Conservation (phyloP, 2,888 invertebrate species). For the Eilema sororculum region DNA sequence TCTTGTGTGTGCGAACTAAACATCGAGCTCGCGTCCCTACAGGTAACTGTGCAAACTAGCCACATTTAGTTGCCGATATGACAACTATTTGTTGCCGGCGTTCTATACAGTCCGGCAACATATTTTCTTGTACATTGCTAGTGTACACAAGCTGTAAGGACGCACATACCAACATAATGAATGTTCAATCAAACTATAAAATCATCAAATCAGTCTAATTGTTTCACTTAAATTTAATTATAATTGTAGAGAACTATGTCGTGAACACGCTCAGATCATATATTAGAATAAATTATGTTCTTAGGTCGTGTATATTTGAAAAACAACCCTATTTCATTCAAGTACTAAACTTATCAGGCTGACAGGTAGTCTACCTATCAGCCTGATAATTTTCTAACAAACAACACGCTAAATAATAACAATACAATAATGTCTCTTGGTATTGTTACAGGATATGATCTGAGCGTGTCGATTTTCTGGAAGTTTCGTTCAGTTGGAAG, state of each 20-base stretch:
- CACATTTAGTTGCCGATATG: not conserved
- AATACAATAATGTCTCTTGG: not conserved
- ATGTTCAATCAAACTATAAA: slow-evolving; percentile 53
- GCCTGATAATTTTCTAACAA: no score
- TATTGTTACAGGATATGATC: slow-evolving; percentile 24
- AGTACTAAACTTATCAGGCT: no score
- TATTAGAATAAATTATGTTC: slow-evolving; percentile 12
- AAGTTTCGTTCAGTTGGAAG: slow-evolving; percentile 24
- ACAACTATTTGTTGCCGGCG: not conserved
- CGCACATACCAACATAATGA: slow-evolving; percentile 11
- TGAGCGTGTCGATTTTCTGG: not conserved
- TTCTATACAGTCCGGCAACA: not conserved
- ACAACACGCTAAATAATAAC: no score
- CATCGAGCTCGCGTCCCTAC: not conserved
- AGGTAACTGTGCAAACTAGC: not conserved
- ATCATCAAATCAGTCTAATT: slow-evolving; percentile 78
- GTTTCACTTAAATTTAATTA: slow-evolving; percentile 70
- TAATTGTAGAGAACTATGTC: slow-evolving; percentile 21
- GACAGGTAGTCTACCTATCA: no score
- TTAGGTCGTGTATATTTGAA: no score
- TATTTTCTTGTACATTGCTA: not conserved
- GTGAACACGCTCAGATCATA: slow-evolving; percentile 2
- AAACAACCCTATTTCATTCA: no score
- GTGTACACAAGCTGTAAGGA: not conserved
- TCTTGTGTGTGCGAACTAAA: slow-evolving; percentile 60